Percentiles rank a stretch among this genome's conserved stretches.
phyloP scores from a whole-genome alignment of 2,113 vertebrate species.

The Melanotaenia duboulayi region DNA sequence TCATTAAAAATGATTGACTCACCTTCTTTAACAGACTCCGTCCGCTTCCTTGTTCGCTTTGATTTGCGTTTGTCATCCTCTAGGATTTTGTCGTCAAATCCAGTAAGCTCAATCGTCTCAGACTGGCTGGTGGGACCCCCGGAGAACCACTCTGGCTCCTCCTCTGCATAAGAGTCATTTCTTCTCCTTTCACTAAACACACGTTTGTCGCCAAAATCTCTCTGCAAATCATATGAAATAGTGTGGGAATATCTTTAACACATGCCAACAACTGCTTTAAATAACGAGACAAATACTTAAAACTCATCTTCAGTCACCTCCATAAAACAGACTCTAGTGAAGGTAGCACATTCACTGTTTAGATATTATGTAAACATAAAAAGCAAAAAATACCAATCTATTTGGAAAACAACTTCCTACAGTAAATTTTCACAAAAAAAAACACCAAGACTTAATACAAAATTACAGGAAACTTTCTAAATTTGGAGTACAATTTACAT shows the following conservation, averaged over 20 bases:
- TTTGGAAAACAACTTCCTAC: too few species aligned
- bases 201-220: constrained; percentile 95
- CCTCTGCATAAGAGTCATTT: constrained; percentile 96
- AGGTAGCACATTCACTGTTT: too few species aligned
- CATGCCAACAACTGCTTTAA: not conserved
- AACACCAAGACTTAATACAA: too few species aligned
- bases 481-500: too few species aligned
- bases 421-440: too few species aligned
- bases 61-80: constrained; percentile 93
- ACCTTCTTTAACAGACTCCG: constrained; percentile 91
- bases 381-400: too few species aligned
- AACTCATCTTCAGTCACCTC: too few species aligned
- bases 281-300: too few species aligned
- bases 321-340: too few species aligned
- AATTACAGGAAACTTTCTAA: too few species aligned
- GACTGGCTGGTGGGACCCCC: constrained; percentile 97
- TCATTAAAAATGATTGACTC: constrained; percentile 24
- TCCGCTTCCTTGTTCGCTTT: constrained; percentile 88
- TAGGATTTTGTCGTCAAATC: constrained; percentile 95
- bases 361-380: too few species aligned
- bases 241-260: not conserved
- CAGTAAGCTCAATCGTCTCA: constrained; percentile 97
- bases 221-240: constrained; percentile 75
- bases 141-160: constrained; percentile 99
- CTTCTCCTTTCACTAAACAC: constrained; percentile 94